Evolutionary conservation across 2,888 invertebrate species (phyloP).

Genomic region (Melanargia galathea): DNA sequence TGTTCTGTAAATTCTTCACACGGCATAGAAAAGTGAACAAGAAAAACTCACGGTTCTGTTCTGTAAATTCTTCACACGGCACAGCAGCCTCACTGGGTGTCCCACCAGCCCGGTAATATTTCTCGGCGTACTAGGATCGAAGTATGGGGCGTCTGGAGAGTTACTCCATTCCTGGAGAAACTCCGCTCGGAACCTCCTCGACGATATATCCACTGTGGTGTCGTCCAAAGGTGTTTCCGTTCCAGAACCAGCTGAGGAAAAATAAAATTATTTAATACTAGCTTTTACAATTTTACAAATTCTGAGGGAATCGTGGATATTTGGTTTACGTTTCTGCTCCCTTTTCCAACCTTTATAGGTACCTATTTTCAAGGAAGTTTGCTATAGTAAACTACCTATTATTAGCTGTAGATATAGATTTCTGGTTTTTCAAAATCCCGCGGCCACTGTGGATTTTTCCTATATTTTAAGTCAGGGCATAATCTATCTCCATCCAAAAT

Average conservation of each 20-base stretch:
- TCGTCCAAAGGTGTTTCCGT: slow-evolving; percentile 83
- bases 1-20: slow-evolving; percentile 93
- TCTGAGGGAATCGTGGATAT: no score
- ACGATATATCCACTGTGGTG: slow-evolving; percentile 68
- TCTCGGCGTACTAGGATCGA: slow-evolving; percentile 89
- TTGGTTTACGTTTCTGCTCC: no score
- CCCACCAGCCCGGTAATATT: slow-evolving; percentile 94
- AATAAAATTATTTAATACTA: neutral
- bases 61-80: slow-evolving; percentile 92
- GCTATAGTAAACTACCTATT: no score
- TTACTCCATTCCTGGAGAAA: slow-evolving; percentile 74
- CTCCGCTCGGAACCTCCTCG: slow-evolving; percentile 70
- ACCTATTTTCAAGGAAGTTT: no score
- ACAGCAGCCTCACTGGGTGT: slow-evolving; percentile 90
- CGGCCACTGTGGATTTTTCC: no score
- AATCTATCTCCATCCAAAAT: no score
- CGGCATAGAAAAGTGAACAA: slow-evolving; percentile 82
- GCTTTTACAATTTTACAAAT: no score
- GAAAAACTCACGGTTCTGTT: slow-evolving; percentile 90
- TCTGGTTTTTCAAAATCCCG: no score
- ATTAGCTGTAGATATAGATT: no score
- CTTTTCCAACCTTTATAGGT: no score
- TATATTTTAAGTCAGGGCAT: no score
- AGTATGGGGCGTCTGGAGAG: slow-evolving; percentile 85
- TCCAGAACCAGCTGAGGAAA: slow-evolving; percentile 76